Base-by-base conservation (phyloP, 2,113 vertebrate genomes). In the Psilopsiagon aurifrons region DNA sequence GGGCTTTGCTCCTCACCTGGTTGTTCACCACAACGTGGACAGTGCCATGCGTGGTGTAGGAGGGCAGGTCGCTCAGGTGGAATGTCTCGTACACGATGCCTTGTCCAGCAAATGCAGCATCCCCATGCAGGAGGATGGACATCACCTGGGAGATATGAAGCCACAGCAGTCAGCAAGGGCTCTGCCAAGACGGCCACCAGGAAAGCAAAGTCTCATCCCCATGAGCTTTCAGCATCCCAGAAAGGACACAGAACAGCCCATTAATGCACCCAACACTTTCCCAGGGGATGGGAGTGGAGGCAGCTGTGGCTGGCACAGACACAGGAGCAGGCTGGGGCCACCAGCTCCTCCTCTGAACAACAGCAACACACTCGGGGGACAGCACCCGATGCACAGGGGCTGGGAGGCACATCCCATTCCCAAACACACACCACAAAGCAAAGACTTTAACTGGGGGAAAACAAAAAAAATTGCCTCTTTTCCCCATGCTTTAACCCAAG, bases 1-100 rank as follows among this genome's bases (percentile, higher is more conserved):
- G n/a, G 49, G 20, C 4, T n/a, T 31, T 77, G 39, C 55, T 80
- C 60, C 76, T 96, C 95, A 99, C 99, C 99, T 99, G 99, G 96
- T 99, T 99, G 98, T 99, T 99, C 83, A 99, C 98, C 23, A 99
- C 99, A 19, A 99, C 99, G 0, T 99, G 99, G 28, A 99, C 98
- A 0, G 99, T 99, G 92, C 99, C 99, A 0, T 99, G 98, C 11
- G 99, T 99, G 51, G 98, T 99, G 96, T 99, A 99, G 66, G 99
- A 99, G 0, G 99, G 99, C 81, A 99, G 98, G 97, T 99, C 98
- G 0, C 99, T 99, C 96, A 99, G 96, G 95, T 99, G 99, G 93
- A 99, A 99, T 0, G 99, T 99, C 98, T 99, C 99, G 0, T 99
- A 99, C 54, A 99, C 99, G 0, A 99, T 98, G 13, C 99, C 99